Conservation (phyloP, 2,888 invertebrate species). For the Hyles lineata region DNA sequence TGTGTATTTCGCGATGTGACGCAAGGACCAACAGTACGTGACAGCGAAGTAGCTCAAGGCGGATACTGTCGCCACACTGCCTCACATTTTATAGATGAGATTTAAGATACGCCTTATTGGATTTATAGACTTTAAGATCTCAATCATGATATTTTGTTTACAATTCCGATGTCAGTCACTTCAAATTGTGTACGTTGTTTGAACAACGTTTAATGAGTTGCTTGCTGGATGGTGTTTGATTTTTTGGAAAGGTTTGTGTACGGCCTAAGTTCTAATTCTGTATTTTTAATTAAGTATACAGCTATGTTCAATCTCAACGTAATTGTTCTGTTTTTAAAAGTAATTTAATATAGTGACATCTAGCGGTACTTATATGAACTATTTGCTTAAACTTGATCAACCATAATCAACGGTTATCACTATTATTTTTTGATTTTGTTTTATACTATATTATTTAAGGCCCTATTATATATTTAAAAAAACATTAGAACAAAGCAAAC, state of each 20-base stretch:
- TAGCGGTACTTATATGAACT: not conserved
- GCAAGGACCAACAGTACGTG: conserved; percentile 28
- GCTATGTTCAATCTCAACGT: no score
- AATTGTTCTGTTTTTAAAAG: no score
- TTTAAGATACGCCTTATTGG: not conserved
- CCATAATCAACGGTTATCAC: not conserved
- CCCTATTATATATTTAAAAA: not conserved
- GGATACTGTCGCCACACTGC: conserved; percentile 9
- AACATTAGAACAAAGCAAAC: not conserved
- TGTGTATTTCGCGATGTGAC: conserved; percentile 18
- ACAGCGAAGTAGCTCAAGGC: conserved; percentile 30
- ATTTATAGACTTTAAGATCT: no score
- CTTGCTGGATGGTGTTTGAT: no score
- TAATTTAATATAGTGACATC: not conserved
- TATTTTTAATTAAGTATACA: no score
- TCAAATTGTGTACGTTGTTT: no score
- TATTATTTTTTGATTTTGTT: not conserved
- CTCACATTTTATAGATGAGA: conserved; percentile 22
- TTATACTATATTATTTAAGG: not conserved
- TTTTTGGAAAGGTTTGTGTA: no score
- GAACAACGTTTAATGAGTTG: no score
- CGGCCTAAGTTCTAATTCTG: no score
- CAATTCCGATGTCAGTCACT: no score
- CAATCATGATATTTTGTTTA: no score
- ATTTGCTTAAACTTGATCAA: not conserved